These are phyloP conservation scores for Limnothrissa miodon DNA, from an alignment of 2,113 vertebrate genomes.

Conservation along the genomic window DNA sequence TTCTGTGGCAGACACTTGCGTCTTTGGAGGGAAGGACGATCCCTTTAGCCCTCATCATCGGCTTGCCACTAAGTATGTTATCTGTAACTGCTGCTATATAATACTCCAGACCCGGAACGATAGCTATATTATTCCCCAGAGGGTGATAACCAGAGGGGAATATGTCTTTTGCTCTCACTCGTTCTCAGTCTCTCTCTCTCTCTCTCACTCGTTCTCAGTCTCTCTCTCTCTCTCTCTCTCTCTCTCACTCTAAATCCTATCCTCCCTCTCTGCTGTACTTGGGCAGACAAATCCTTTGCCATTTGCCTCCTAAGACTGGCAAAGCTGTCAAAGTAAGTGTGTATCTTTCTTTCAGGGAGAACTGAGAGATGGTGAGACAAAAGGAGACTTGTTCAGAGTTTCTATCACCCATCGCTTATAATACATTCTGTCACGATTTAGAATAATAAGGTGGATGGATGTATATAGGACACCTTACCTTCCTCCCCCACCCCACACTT, in stretches of 20 bases:
- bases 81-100: slow-evolving; percentile 30
- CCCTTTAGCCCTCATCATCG: slow-evolving; percentile 21
- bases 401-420: not conserved
- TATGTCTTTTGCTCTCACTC: not conserved
- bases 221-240: not conserved
- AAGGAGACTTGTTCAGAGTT: slow-evolving; percentile 8
- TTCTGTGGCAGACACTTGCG: slow-evolving; percentile 25
- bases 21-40: slow-evolving; percentile 22
- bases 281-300: slow-evolving; percentile 2
- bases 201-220: not conserved
- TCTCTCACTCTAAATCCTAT: not conserved
- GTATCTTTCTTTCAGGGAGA: not conserved
- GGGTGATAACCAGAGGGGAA: slow-evolving; percentile 12
- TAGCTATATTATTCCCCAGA: slow-evolving; percentile 11
- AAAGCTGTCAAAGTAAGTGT: slow-evolving; percentile 18
- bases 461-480: not conserved
- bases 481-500: not conserved
- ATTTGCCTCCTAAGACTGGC: not conserved
- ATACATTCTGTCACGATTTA: slow-evolving; percentile 11
- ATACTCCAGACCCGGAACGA: slow-evolving; percentile 5
- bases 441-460: not conserved
- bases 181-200: not conserved
- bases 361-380: not conserved
- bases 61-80: slow-evolving; percentile 35
- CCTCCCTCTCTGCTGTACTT: not conserved